These are phyloP conservation scores for Neoaliturus tenellus DNA, from an alignment of 2,888 invertebrate genomes.

Conservation along the genomic window DNA sequence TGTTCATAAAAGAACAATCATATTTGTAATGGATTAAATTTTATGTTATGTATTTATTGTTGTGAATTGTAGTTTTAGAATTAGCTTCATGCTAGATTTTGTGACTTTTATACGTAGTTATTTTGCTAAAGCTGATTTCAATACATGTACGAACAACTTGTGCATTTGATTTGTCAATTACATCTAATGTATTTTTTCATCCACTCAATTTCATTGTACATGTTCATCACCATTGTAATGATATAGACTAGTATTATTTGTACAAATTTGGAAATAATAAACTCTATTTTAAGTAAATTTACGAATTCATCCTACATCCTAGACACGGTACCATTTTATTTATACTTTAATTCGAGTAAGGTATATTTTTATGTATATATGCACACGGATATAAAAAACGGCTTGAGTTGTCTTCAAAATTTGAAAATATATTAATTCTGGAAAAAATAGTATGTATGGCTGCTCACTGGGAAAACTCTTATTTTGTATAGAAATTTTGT, in stretches of 20 bases:
- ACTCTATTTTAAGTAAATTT: constrained; percentile 39
- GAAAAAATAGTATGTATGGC: too few species aligned
- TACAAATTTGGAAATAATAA: constrained; percentile 24
- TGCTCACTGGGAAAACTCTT: too few species aligned
- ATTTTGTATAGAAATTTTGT: too few species aligned
- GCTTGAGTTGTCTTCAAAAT: too few species aligned
- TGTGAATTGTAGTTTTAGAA: constrained; percentile 7
- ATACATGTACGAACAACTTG: not conserved
- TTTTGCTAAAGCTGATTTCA: not conserved
- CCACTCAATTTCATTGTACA: constrained; percentile 22
- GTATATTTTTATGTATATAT: too few species aligned
- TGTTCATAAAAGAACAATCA: not conserved
- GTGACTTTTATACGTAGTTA: constrained; percentile 8
- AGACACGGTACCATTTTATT: too few species aligned
- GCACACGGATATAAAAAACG: too few species aligned
- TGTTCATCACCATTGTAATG: constrained; percentile 15
- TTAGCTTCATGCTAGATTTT: constrained; percentile 17
- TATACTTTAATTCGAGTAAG: too few species aligned
- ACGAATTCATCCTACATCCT: too few species aligned
- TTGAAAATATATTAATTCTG: too few species aligned
- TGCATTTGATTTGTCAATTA: constrained; percentile 25
- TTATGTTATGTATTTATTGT: constrained; percentile 28
- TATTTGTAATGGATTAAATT: not conserved
- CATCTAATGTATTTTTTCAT: not conserved
- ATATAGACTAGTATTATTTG: constrained; percentile 32